phyloP scores from a whole-genome alignment of 2,888 invertebrate species.

The Ariolimax columbianus region DNA sequence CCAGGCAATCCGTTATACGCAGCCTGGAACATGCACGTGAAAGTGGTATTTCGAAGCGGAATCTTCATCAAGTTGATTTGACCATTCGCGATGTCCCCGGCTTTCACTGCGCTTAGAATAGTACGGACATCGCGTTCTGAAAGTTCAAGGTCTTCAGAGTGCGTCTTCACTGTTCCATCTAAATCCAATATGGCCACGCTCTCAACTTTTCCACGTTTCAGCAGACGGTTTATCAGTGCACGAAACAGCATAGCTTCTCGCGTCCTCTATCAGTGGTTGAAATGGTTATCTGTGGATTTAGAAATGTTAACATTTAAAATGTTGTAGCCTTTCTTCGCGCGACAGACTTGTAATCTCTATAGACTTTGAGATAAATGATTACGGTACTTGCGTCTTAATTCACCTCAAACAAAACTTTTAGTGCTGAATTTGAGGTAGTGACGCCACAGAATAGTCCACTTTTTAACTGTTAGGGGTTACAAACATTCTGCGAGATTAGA shows the following conservation, averaged over 20 bases:
- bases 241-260: conserved; percentile 11
- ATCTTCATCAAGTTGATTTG: conserved; percentile 28
- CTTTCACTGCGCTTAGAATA: not conserved
- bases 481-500: too few species aligned
- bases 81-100: not conserved
- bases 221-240: conserved; percentile 22
- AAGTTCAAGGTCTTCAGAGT: conserved; percentile 19
- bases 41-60: not conserved
- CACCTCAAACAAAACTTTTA: too few species aligned
- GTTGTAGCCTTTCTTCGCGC: too few species aligned
- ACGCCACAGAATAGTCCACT: too few species aligned
- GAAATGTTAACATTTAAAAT: not conserved
- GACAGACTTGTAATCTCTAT: too few species aligned
- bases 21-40: conserved; percentile 29
- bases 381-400: too few species aligned
- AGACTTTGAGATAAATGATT: too few species aligned
- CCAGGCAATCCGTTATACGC: not conserved
- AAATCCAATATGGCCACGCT: conserved; percentile 32
- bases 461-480: too few species aligned
- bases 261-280: not conserved
- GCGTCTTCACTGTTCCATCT: conserved; percentile 3
- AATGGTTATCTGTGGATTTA: conserved; percentile 2
- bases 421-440: too few species aligned
- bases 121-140: conserved; percentile 20
- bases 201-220: conserved; percentile 35